phyloP scores from a whole-genome alignment of 2,888 invertebrate species.

The Hypsopygia costalis region DNA sequence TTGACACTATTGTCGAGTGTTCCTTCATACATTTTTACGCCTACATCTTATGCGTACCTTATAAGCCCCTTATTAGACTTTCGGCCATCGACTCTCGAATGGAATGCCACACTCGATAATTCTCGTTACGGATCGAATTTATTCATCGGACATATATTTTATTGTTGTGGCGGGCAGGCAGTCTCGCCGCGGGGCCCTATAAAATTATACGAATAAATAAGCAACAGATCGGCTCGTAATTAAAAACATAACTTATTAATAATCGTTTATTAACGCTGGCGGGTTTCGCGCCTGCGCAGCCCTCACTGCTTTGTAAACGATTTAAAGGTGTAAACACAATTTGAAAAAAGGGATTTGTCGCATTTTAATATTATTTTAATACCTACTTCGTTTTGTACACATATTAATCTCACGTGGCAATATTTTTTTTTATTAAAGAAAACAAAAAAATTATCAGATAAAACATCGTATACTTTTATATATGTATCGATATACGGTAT shows the following conservation, averaged over 20 bases:
- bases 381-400: no score
- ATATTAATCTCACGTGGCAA: no score
- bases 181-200: slow-evolving; percentile 70
- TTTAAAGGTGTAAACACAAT: background rate
- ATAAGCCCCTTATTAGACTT: slow-evolving; percentile 29
- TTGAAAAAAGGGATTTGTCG: no score
- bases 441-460: no score
- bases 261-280: slow-evolving; percentile 74
- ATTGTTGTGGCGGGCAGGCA: slow-evolving; percentile 54
- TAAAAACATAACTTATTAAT: slow-evolving; percentile 80
- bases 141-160: slow-evolving; percentile 71
- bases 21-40: no score
- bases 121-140: slow-evolving; percentile 77
- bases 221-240: slow-evolving; percentile 66
- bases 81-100: slow-evolving; percentile 41
- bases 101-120: slow-evolving; percentile 63
- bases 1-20: no score
- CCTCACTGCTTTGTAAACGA: background rate
- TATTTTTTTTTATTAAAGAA: no score
- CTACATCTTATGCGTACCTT: no score
- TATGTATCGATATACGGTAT: no score
- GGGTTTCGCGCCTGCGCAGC: slow-evolving; percentile 62
- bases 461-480: no score
- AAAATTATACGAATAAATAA: slow-evolving; percentile 79
- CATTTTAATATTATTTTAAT: slow-evolving; percentile 6